A percentile compares a stretch with the other conserved stretches of the same genome.
Evolutionary conservation across 2,888 invertebrate species (phyloP).

Genomic region (Gastrophysa polygoni): DNA sequence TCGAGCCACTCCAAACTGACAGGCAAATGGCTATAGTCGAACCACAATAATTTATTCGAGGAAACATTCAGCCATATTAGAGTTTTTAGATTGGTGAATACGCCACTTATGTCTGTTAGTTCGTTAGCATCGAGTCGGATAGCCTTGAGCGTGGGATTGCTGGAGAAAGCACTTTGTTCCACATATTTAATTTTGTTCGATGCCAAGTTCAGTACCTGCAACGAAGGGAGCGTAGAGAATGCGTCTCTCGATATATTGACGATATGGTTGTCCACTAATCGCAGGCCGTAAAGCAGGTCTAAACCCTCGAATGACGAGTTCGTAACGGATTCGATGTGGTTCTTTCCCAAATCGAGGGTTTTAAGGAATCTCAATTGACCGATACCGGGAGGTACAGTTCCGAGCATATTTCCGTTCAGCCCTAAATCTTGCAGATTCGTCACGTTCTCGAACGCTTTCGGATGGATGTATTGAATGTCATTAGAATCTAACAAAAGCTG

Average conservation of each 20-base stretch:
- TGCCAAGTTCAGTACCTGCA: slow-evolving; percentile 81
- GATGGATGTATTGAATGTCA: slow-evolving; percentile 70
- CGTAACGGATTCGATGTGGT: slow-evolving; percentile 73
- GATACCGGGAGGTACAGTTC: slow-evolving; percentile 73
- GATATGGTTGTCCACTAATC: slow-evolving; percentile 80
- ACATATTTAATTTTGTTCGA: slow-evolving; percentile 79
- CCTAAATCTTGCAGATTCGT: slow-evolving; percentile 79
- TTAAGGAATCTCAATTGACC: slow-evolving; percentile 73
- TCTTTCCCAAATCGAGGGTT: slow-evolving; percentile 82
- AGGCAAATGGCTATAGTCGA: slow-evolving; percentile 82
- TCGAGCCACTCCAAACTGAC: slow-evolving; percentile 79
- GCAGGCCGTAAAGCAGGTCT: slow-evolving; percentile 74
- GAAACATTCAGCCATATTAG: slow-evolving; percentile 83
- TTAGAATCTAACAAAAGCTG: slow-evolving; percentile 79
- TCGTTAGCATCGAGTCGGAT: slow-evolving; percentile 80
- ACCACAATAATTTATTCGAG: slow-evolving; percentile 77
- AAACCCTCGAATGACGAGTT: slow-evolving; percentile 77
- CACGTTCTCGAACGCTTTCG: slow-evolving; percentile 76
- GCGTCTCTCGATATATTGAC: slow-evolving; percentile 77
- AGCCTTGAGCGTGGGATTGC: slow-evolving; percentile 74
- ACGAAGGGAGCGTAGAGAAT: slow-evolving; percentile 71
- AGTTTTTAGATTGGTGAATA: slow-evolving; percentile 74
- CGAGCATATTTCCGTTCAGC: slow-evolving; percentile 74
- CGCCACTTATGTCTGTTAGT: slow-evolving; percentile 77
- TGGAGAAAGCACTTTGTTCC: slow-evolving; percentile 77